Evolutionary conservation across 2,797 vertebrate species (phyloP).

Genomic region (Arrhamphus sclerolepis): DNA sequence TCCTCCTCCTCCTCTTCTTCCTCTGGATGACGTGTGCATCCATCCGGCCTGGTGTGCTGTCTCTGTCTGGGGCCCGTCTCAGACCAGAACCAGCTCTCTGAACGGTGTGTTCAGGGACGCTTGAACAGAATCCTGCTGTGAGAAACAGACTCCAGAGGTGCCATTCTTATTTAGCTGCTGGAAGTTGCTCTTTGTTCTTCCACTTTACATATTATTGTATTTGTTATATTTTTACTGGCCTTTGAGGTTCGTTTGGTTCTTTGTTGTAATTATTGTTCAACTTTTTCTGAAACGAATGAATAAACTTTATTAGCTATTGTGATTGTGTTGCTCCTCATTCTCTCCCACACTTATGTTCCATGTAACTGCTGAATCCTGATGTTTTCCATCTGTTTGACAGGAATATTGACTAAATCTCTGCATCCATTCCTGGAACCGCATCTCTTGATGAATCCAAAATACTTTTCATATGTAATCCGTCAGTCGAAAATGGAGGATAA

Average conservation of each 20-base stretch:
- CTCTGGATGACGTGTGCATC: slow-evolving; percentile 56
- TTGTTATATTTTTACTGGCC: slow-evolving; percentile 85
- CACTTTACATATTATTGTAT: slow-evolving; percentile 62
- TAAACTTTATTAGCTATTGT: slow-evolving; percentile 89
- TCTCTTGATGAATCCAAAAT: too few relatives aligned
- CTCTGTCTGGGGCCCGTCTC: slow-evolving; percentile 49
- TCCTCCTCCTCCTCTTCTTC: slow-evolving; percentile 14
- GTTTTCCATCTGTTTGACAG: too few relatives aligned
- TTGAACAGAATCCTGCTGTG: slow-evolving; percentile 31
- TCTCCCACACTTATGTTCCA: background rate
- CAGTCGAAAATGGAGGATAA: too few relatives aligned
- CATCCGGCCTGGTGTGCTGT: slow-evolving; percentile 60
- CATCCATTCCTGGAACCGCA: too few relatives aligned
- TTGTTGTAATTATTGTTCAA: slow-evolving; percentile 85
- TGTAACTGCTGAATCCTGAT: background rate
- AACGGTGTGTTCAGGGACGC: background rate
- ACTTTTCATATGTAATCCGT: too few relatives aligned
- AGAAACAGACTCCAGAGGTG: slow-evolving; percentile 53
- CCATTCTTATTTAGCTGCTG: slow-evolving; percentile 77
- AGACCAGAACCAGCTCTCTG: slow-evolving; percentile 10
- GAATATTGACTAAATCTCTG: too few relatives aligned
- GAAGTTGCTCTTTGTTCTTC: slow-evolving; percentile 74
- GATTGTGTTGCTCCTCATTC: slow-evolving; percentile 15
- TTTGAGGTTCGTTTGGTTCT: slow-evolving; percentile 84
- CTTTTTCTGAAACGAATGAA: slow-evolving; percentile 87